Base-by-base conservation (phyloP, 2,797 vertebrate species). In the Scarus forsteni region DNA sequence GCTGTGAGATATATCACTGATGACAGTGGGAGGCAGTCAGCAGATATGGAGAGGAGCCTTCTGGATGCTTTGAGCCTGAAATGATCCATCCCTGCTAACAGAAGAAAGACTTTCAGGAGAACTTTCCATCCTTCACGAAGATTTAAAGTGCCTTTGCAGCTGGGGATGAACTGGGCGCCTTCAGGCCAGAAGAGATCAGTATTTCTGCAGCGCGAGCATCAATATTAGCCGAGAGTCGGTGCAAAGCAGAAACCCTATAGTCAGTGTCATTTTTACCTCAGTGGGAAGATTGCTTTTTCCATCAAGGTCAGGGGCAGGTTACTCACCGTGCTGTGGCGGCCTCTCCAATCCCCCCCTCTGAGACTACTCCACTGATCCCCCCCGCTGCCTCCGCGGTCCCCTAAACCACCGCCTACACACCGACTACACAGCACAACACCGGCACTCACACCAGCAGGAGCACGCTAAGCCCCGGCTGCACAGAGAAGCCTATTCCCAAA, bases 271-370 rank as follows among this genome's bases (percentile, higher is more conserved):
- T 84, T 85, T 83, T 79, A 70, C 81, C 82, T 80, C 58, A 14
- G 42, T 80, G 75, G 80, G 68, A 89, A 92, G 85, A 93, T 92
- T 92, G 89, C 89, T 92, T 93, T 91, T 89, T 85, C 82, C 70
- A 77, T 85, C 88, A 93, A 93, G 93, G 93, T 94, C 92, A 90
- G 48, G 79, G 69, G 84, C 87, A 70, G 91, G 92, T 93, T 81
- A 82, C 76, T 75, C 79, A 84, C 84, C 75, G 86, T 90, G 84
- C 85, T 54, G 61, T 60, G 70, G 84, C 79, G 80, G 69, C 70
- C 50, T 79, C 83, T 79, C 43, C 80, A 83, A 87, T 87, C 80
- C 90, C 77, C 80, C 90, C 77, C 73, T 38, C 38, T 44, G 79
- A 77, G 79, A 76, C 27, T 44, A 70, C 75, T 78, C 66, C 10